Base-by-base conservation (phyloP, 2,113 vertebrate species). In the Dasypus novemcinctus region DNA sequence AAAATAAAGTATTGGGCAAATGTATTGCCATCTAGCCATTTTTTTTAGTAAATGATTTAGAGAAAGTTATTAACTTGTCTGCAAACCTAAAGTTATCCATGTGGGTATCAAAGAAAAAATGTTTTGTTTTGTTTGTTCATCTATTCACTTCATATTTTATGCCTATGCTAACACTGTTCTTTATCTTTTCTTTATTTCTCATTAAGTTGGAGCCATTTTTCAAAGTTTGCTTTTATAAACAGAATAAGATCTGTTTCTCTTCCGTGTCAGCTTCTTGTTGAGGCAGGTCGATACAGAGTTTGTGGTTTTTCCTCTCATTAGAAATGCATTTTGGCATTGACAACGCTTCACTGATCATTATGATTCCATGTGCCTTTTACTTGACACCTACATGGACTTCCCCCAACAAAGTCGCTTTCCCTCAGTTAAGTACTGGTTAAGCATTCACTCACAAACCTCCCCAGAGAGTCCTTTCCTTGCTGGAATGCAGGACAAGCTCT, bases 291-390 rank as follows among this genome's bases (percentile, higher is more conserved):
- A 69, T 87, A 46, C 89, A 94, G 92, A 87, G 46, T 36, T 36
- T 92, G 94, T 87, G 82, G 90, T 38, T 95, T 96, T 96, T 57
- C 95, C 71, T 81, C 49, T 98, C 96, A 97, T 96, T 96, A 97
- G 61, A 38, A 94, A 96, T 96, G 91, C 79, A 87, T 75, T 90
- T 93, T 81, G 95, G 91, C 94, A 84, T 41, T 93, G 95, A 97
- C 83, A 95, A 76, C 0, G 41, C 89, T 93, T 95, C 96, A 94
- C 88, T 95, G 94, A 91, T 96, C 66, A 63, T 84, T 84, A 92
- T 10, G 93, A 94, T 84, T 91, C 66, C 3, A 1, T 46, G 74
- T 20, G 38, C 83, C 87, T 18, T 18, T 94, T 86, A 76, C 85
- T 79, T 12, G 6, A 31, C 78, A 88, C 63, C 18, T 2, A 33